Evolutionary conservation across 2,113 vertebrate species (phyloP), one percentile per base, ranked within the genome.

Genomic region (Dryoscopus gambensis): DNA sequence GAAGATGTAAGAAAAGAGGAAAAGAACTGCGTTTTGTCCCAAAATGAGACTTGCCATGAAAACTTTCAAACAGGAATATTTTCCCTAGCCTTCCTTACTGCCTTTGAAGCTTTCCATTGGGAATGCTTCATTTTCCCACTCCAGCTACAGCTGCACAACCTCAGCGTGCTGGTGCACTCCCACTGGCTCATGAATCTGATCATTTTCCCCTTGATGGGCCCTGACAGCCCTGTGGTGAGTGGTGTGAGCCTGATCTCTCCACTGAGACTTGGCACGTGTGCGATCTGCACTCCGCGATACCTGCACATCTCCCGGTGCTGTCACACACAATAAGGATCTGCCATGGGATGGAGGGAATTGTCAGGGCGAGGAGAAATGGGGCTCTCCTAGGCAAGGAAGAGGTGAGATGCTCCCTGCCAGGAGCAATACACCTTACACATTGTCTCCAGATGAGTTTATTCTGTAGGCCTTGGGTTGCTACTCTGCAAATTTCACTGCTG

Each of bases 201-300:
- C 0, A 44, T 64, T 76, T 79, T 24, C 14, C 35, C 62, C 24
- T 21, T 35, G 28, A 60, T 17, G 35, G 44, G 18, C 49, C 14
- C 67, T 60, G 65, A 22, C 27, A 59, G 39, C n/a, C 78, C 64
- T 56, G 44, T 5, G 2, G 47, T 42, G 52, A 81, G 87, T 3
- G 31, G 31, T 39, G 71, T 44, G 74, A 75, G 35, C 12, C 56
- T 28, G 44, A 40, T 64, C 13, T 71, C 69, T 56, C 67, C 14
- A 1, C 13, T 4, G 63, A 85, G 70, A 56, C n/a, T 2, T 4
- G 5, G 60, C 0, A 1, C 0, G 0, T 0, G 0, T 24, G 31
- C 0, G 0, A 64, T 31, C 49, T 2, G 0, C 0, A 2, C 23
- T n/a, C 68, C 23, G 52, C 2, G 6, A 6, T 47, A 68, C 33